A percentile compares a stretch with the other conserved stretches of the same genome.
These are phyloP conservation scores for Gymnocephalus cernua DNA, from an alignment of 2,113 vertebrate genomes.

Conservation along the genomic window DNA sequence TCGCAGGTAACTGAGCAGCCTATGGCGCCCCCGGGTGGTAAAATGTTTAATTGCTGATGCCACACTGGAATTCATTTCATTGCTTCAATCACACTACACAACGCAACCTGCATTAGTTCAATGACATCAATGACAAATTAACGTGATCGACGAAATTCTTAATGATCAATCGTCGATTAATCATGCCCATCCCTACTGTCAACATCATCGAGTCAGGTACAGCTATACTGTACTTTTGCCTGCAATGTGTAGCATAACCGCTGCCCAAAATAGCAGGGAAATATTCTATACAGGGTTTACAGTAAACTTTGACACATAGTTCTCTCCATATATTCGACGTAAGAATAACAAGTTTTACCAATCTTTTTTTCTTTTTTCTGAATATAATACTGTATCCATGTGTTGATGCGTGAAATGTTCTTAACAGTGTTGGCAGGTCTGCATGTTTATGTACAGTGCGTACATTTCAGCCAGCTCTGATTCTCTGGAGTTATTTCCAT, in stretches of 20 bases:
- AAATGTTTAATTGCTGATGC: too few relatives aligned
- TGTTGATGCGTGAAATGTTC: background rate
- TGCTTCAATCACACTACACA: too few relatives aligned
- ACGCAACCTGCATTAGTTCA: too few relatives aligned
- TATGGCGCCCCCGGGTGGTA: too few relatives aligned
- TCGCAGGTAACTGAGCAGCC: too few relatives aligned
- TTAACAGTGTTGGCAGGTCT: constrained; percentile 17
- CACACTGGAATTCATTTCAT: too few relatives aligned
- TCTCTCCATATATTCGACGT: background rate
- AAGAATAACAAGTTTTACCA: constrained; percentile 1
- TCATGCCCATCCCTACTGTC: too few relatives aligned
- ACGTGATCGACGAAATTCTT: too few relatives aligned
- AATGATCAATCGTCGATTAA: too few relatives aligned
- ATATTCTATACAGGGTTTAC: background rate
- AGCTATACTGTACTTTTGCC: background rate
- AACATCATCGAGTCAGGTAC: too few relatives aligned
- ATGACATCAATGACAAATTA: too few relatives aligned
- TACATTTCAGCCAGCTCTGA: constrained; percentile 20
- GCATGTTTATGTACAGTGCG: background rate
- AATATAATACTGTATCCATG: background rate
- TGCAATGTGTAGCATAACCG: background rate
- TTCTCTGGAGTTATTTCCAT: constrained; percentile 30
- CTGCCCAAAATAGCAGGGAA: background rate
- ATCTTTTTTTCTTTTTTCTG: background rate
- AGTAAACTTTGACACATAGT: background rate